phyloP scores from a whole-genome alignment of 2,888 invertebrate genomes.

The Napeogenes sylphis region DNA sequence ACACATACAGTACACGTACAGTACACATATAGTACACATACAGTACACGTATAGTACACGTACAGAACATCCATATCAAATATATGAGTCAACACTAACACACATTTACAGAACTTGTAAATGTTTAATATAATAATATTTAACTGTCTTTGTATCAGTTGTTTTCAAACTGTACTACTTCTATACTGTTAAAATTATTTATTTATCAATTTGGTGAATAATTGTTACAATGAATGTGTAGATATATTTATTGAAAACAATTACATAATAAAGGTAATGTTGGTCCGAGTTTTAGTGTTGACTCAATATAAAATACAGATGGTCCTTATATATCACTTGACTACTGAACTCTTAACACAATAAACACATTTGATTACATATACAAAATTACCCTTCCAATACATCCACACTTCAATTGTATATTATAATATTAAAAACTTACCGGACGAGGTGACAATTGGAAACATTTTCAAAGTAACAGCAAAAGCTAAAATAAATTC shows the following conservation, averaged over 20 bases:
- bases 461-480: constrained; percentile 8
- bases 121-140: background rate
- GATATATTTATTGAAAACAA: background rate
- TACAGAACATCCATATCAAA: constrained; percentile 13
- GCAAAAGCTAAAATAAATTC: constrained; percentile 15
- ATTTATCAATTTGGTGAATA: too few relatives aligned
- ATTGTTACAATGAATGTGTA: too few relatives aligned
- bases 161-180: too few relatives aligned
- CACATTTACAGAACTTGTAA: background rate
- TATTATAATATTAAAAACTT: constrained; percentile 15
- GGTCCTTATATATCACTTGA: constrained; percentile 20
- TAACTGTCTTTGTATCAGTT: too few relatives aligned
- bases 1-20: too few relatives aligned
- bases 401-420: constrained; percentile 33
- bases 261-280: background rate
- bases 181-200: too few relatives aligned
- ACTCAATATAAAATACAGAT: constrained; percentile 3
- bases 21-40: constrained; percentile 11
- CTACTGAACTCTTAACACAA: constrained; percentile 43
- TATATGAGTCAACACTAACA: background rate
- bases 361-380: constrained; percentile 39
- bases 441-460: constrained; percentile 1
- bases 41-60: constrained; percentile 6
- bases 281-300: constrained; percentile 7
- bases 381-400: constrained; percentile 50